phyloP scores from a whole-genome alignment of 2,888 invertebrate genomes.

The Lissonota sp. region DNA sequence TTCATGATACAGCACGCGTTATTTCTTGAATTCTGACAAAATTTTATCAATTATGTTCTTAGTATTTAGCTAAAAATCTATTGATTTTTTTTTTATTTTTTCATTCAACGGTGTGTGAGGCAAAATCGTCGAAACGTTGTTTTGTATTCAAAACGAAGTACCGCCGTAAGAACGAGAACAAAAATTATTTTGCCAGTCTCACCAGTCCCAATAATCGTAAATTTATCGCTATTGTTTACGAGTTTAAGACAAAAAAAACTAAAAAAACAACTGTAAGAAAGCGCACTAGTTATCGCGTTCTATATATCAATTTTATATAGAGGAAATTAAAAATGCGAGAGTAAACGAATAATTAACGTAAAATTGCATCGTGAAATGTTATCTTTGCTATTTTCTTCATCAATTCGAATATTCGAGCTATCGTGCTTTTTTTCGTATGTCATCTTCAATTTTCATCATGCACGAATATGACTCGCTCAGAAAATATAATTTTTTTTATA shows the following conservation, averaged over 20 bases:
- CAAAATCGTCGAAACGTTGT: conserved; percentile 48
- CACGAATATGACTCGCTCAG: background rate
- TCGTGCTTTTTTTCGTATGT: background rate
- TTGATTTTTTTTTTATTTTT: conserved; percentile 7
- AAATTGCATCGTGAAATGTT: background rate
- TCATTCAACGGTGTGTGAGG: conserved; percentile 14
- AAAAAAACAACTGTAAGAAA: conserved; percentile 34
- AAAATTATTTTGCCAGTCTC: conserved; percentile 42
- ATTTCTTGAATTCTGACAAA: too few relatives aligned
- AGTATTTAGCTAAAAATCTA: too few relatives aligned
- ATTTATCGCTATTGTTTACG: conserved; percentile 32
- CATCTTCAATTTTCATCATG: too few relatives aligned
- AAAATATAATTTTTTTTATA: background rate
- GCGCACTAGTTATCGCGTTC: conserved; percentile 1
- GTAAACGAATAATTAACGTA: background rate
- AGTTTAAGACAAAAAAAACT: conserved; percentile 24
- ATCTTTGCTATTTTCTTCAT: background rate
- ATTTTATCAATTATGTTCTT: too few relatives aligned
- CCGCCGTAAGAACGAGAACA: conserved; percentile 1
- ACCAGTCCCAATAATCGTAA: conserved; percentile 30
- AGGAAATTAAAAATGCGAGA: conserved; percentile 3
- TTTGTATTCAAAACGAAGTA: background rate
- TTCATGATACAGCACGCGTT: too few relatives aligned
- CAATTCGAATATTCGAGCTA: background rate
- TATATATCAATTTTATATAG: conserved; percentile 8